Evolutionary conservation across 2,888 invertebrate species (phyloP).

Genomic region (Crematogaster levior): DNA sequence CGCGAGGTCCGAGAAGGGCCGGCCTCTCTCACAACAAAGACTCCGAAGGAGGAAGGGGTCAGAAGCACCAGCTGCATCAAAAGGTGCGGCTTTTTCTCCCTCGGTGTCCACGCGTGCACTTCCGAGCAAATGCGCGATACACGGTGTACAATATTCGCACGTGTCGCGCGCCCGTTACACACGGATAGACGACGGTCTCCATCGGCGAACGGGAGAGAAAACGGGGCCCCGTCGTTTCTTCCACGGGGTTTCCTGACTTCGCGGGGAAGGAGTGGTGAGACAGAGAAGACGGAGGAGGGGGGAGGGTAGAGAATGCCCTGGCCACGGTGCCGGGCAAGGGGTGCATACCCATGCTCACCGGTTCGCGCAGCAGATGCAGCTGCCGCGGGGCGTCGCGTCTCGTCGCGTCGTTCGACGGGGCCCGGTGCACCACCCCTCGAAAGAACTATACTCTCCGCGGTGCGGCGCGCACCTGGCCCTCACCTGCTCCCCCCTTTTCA

Average conservation of each 20-base stretch:
- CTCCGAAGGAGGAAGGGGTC: conserved; percentile 53
- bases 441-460: conserved; percentile 69
- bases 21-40: conserved; percentile 53
- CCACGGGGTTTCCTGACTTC: conserved; percentile 65
- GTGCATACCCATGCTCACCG: conserved; percentile 53
- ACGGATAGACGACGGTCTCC: conserved; percentile 48
- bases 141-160: conserved; percentile 57
- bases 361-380: conserved; percentile 72
- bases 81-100: conserved; percentile 11
- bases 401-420: conserved; percentile 64
- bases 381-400: conserved; percentile 66
- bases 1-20: conserved; percentile 13
- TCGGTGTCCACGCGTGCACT: conserved; percentile 34
- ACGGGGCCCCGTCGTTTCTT: not conserved
- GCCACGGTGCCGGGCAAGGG: conserved; percentile 54
- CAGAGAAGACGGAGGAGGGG: not conserved
- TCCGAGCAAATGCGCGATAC: conserved; percentile 26
- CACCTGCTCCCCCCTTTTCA: conserved; percentile 76
- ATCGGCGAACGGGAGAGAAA: not conserved
- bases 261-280: conserved; percentile 35
- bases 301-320: not conserved
- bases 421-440: conserved; percentile 80
- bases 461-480: conserved; percentile 77
- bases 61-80: conserved; percentile 51
- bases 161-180: conserved; percentile 52